Evolutionary conservation across 2,888 invertebrate species (phyloP), one percentile per base, ranked within the genome.

Genomic region (Melanchra persicariae): DNA sequence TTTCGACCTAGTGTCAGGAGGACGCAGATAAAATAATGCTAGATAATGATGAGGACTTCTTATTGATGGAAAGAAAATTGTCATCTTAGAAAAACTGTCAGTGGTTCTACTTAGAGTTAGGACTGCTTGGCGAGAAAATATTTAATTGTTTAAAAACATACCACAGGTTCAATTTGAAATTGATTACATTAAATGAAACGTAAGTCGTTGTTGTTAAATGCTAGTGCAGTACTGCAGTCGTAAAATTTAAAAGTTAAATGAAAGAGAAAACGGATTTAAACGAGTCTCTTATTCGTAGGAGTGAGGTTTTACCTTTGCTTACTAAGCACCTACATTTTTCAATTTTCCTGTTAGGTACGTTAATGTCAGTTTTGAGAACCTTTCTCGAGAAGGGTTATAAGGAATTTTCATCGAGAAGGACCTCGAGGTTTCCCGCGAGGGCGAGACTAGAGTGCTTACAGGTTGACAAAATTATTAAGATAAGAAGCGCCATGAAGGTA

Each of bases 191-290:
- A 62, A 70, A 59, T 22, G 54, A 67, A 47, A 63, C 26, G 57
- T 59, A 76, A 70, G 61, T 45, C 52, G 59, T 64, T 58, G 59
- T 64, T 55, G 49, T 64, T 66, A 58, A 64, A 69, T 52, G 63
- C 45, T 51, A 67, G 26, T n/a, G n/a, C n/a, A n/a, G n/a, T n/a
- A n/a, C n/a, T 40, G 51, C 40, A 70, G 70, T 51, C 58, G 66
- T 74, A 68, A 58, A 67, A 81, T 85, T 74, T 70, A 69, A 70
- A 84, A 74, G 73, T 84, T 68, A 76, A 82, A 82, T 74, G 59
- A 73, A 75, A 83, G 83, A 85, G 77, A 86, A 86, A 85, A 73
- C 77, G 62, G 51, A 63, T 82, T 76, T 72, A 69, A 64, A 57
- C 22, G 51, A 59, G 45, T 74, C 60, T 34, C 57, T 74, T 59